Percentiles rank a stretch among this genome's conserved stretches.
These are phyloP conservation scores for Brachynemurus nebulosus DNA, from an alignment of 2,888 invertebrate species.

Conservation along the genomic window DNA sequence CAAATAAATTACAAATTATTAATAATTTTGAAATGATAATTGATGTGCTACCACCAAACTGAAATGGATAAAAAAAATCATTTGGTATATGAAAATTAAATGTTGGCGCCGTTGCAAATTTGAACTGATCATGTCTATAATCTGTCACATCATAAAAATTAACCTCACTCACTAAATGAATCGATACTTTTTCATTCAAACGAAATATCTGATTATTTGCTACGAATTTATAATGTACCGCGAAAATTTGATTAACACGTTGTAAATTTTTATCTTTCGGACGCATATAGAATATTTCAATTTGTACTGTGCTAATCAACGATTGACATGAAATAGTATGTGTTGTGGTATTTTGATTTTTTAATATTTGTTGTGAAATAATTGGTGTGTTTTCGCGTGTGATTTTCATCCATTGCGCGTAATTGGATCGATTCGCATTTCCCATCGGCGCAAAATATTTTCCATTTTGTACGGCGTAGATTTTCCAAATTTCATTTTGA, in stretches of 20 bases:
- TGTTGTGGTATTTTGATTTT: slow-evolving; percentile 22
- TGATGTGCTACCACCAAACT: no score
- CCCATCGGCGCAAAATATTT: slow-evolving; percentile 35
- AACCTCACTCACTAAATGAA: slow-evolving; percentile 22
- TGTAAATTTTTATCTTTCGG: slow-evolving; percentile 20
- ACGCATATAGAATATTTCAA: slow-evolving; percentile 5
- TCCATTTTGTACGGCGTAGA: slow-evolving; percentile 22
- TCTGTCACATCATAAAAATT: slow-evolving; percentile 35
- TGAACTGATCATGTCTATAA: slow-evolving; percentile 27
- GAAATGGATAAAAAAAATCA: slow-evolving; percentile 52
- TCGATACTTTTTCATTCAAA: slow-evolving; percentile 11
- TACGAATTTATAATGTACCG: slow-evolving; percentile 21
- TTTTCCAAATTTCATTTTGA: slow-evolving; percentile 25
- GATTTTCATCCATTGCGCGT: slow-evolving; percentile 36
- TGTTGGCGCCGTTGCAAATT: slow-evolving; percentile 38
- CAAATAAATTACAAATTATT: no score
- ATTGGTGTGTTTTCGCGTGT: slow-evolving; percentile 23
- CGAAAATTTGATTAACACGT: slow-evolving; percentile 25
- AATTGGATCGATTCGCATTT: slow-evolving; percentile 30
- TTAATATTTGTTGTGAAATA: slow-evolving; percentile 27
- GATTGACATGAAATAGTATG: slow-evolving; percentile 27
- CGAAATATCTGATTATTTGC: background rate
- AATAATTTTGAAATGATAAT: no score
- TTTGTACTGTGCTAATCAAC: slow-evolving; percentile 25
- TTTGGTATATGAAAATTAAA: slow-evolving; percentile 40